Evolutionary conservation across 2,113 vertebrate genomes (phyloP), one percentile per base, ranked within the genome.

Genomic region (Myotis brandtii): DNA sequence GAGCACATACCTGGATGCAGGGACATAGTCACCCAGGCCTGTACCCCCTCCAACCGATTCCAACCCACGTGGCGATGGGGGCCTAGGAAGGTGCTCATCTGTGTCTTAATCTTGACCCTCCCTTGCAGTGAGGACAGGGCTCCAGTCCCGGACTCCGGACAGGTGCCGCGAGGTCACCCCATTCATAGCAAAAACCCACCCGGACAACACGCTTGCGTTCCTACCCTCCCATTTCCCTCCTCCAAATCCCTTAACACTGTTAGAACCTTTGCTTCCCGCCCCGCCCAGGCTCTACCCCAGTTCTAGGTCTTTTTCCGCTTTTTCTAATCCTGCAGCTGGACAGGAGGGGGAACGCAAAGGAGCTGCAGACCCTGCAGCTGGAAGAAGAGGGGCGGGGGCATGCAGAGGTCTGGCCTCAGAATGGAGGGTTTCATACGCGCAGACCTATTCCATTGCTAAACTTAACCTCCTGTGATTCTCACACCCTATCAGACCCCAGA

Each of bases 401-500:
- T 0, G 0, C 9, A 50, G 46, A 21, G 27, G 46, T 56, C 75
- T 64, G 85, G 17, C 27, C 50, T 70, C 64, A 81, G 64, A 69
- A 70, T 0, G 34, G 18, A 83, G 34, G 25, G 6, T 30, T 77
- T 62, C 62, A 48, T 48, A 72, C 3, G 11, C 50, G 43, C 64
- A 79, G 54, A 54, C 43, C 56, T 6, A 7, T 1, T 46, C 54
- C 43, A 1, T 12, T 34, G 62, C 79, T 76, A 46, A 69, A 27
- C 83, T n/a, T 84, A 64, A 76, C 62, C 70, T 96, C 84, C 9
- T 75, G 18, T 34, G 62, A 94, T 40, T 83, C 87, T 92, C 59
- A 80, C 40, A n/a, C 75, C 37, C 69, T 16, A 14, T 86, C 62
- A 93, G 50, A 87, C 40, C 70, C 12, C 70, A 25, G 17, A 32